Base-by-base conservation (phyloP, 2,113 vertebrate species). In the Silurus meridionalis region DNA sequence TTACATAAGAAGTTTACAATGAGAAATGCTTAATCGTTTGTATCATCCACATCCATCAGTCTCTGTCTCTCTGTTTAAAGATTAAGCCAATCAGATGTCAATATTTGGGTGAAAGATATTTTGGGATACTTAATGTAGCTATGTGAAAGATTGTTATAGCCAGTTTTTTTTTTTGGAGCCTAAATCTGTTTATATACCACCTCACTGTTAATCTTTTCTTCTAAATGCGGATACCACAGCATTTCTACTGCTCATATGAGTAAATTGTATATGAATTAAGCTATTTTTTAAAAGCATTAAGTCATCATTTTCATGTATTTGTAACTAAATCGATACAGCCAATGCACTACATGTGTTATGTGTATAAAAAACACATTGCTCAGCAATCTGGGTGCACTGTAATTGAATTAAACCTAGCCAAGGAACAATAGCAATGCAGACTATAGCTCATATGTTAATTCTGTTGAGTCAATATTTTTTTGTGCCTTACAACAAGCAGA, bases 321-420 rank as follows among this genome's bases (percentile, higher is more conserved):
- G 66, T 61, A 60, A 53, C 84, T 28, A 58, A 86, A 80, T 86
- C 78, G 55, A 86, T 86, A 81, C 21, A 66, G 19, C n/a, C 77
- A 67, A 58, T 67, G 63, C 66, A 80, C 84, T 81, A 71, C 66
- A 86, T 7, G 19, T 84, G 71, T 52, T 46, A 80, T 50, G 79
- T 79, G 53, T 80, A 71, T 67, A 72, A 72, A 50, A 80, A 86
- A 80, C 61, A 60, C 64, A 80, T 78, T 79, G 19, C 64, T 80
- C 52, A 85, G 77, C 75, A 85, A 80, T 58, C 52, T 77, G 72
- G 37, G 55, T 71, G 37, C 23, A 46, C 57, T 82, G n/a, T 61
- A 87, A 85, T 66, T n/a, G 84, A 64, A 69, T 71, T 60, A 86
- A 86, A 19, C 21, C 64, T n/a, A 80, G 50, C 14, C 14, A 8